Conservation (phyloP, 2,888 invertebrate species). For the Phortica okadai region DNA sequence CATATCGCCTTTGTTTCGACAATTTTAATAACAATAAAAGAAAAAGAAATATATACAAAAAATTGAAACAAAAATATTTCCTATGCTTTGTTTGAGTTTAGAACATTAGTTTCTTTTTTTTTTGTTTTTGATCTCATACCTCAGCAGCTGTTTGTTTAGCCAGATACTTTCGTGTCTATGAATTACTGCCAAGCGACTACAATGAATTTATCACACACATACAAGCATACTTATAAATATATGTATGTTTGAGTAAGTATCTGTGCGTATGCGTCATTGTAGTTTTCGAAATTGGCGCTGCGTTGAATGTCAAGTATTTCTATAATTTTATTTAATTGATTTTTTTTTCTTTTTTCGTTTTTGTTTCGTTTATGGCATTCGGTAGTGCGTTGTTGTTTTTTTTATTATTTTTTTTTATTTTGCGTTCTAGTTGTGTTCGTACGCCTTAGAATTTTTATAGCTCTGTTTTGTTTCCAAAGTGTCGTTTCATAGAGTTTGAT, state of each 20-base stretch:
- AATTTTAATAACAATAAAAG: background rate
- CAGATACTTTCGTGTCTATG: slow-evolving; percentile 4
- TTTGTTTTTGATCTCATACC: background rate
- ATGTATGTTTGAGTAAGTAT: background rate
- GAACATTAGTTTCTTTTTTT: background rate
- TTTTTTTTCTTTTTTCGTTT: background rate
- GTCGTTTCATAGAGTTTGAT: background rate
- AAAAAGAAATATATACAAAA: background rate
- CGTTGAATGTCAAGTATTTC: slow-evolving; percentile 17
- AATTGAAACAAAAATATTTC: background rate
- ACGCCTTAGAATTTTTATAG: slow-evolving; percentile 13
- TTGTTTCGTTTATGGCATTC: slow-evolving; percentile 4
- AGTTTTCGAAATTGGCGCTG: slow-evolving; percentile 4
- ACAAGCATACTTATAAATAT: background rate
- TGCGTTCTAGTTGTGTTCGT: slow-evolving; percentile 18
- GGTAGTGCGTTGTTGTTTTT: background rate
- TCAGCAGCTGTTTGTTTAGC: slow-evolving; percentile 7
- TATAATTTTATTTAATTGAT: slow-evolving; percentile 23
- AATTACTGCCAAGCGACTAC: background rate
- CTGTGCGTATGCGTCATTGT: slow-evolving; percentile 26
- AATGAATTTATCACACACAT: background rate
- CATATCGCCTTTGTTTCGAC: background rate
- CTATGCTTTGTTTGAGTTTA: slow-evolving; percentile 8
- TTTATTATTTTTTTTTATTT: background rate
- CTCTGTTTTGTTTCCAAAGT: background rate